Evolutionary conservation across 2,888 invertebrate genomes (phyloP), one percentile per base, ranked within the genome.

Genomic region (Drosophila crucigera): DNA sequence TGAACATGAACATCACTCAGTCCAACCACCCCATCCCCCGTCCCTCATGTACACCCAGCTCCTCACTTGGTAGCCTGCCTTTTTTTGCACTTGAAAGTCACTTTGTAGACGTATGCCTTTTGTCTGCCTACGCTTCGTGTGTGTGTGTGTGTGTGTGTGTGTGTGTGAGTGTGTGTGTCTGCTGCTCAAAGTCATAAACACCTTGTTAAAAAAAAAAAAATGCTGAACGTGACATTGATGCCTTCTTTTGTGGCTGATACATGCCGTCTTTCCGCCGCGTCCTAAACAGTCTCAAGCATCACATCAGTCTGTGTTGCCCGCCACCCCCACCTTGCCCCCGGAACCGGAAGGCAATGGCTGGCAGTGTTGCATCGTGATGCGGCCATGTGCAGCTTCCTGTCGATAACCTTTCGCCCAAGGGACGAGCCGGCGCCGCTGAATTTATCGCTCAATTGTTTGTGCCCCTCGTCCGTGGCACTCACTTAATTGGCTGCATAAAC

Each of bases 191-290:
- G 79, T 79, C 89, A 82, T 82, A 87, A 85, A 87, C 88, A 89
- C 85, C 88, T 88, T 90, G 90, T 88, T 88, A 88, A 41, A 28
- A 28, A 28, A 28, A 28, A 28, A 39, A 39, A 76, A 73, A 80
- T 68, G 80, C 77, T 82, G 90, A 90, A 91, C 91, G 91, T 91
- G 91, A 91, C 91, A 91, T 91, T 91, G 91, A 91, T 91, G 91
- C 84, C 88, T 78, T 79, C 86, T 89, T 86, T 82, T 86, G 78
- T 85, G 71, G 76, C 65, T 41, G 58, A 64, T 67, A 58, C 37
- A 41, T 63, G 68, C 62, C 60, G 59, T 35, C 35, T 55, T 35
- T 30, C 30, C 43, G 52, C 39, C 16, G 53, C 39, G 31, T 60
- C 73, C 71, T 52, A 68, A 81, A 80, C 85, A 82, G 88, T 85